phyloP scores from a whole-genome alignment of 2,797 vertebrate genomes.

The Trematomus bernacchii region DNA sequence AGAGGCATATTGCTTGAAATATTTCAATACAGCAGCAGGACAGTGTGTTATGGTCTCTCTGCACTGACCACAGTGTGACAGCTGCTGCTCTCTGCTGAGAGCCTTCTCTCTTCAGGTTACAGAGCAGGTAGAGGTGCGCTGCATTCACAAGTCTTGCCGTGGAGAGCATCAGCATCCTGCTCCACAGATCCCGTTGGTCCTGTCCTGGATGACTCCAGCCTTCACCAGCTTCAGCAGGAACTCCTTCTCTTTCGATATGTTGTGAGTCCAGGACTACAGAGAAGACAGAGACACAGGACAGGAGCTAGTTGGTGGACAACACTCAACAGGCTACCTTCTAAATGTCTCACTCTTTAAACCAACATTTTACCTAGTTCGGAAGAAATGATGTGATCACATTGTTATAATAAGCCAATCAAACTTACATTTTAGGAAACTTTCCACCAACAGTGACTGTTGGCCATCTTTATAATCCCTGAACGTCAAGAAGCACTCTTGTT shows the following conservation, averaged over 20 bases:
- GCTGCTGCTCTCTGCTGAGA: conserved; percentile 19
- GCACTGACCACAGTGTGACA: not conserved
- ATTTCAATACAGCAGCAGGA: conserved; percentile 13
- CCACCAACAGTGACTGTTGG: no score
- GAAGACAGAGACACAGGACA: conserved; percentile 20
- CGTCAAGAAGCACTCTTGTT: no score
- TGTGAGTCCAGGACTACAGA: conserved; percentile 94
- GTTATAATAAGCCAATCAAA: no score
- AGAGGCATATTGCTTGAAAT: conserved; percentile 11
- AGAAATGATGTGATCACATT: no score
- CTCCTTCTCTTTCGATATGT: conserved; percentile 92
- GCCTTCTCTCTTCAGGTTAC: conserved; percentile 38
- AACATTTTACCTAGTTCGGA: not conserved
- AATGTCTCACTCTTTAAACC: not conserved
- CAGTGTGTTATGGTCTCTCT: conserved; percentile 17
- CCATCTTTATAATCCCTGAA: no score
- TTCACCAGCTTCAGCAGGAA: conserved; percentile 92
- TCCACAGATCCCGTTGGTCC: conserved; percentile 90
- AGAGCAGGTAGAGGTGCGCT: conserved; percentile 38
- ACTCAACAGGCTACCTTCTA: not conserved
- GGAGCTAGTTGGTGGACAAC: not conserved
- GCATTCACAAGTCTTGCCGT: not conserved
- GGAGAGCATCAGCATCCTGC: conserved; percentile 53
- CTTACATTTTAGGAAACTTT: no score
- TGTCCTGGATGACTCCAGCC: conserved; percentile 90